Conservation (phyloP, 2,113 vertebrate species). For the Prionailurus bengalensis region DNA sequence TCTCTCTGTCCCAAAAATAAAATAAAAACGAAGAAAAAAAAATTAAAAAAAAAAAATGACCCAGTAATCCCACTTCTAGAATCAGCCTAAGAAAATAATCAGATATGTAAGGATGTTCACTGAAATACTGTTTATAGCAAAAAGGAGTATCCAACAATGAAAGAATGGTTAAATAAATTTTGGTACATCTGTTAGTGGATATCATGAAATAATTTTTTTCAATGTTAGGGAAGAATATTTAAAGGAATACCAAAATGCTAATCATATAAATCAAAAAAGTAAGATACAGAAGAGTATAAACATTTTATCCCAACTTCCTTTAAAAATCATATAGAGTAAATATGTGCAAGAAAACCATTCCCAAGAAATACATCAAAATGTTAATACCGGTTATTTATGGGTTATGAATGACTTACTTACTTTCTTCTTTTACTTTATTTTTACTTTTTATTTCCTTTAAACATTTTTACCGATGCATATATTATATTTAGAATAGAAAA, state of each 20-base stretch:
- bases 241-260: constrained; percentile 19
- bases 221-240: constrained; percentile 27
- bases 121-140: constrained; percentile 27
- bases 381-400: constrained; percentile 44
- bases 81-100: constrained; percentile 25
- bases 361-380: constrained; percentile 34
- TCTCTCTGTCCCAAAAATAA: too few relatives aligned
- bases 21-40: too few relatives aligned
- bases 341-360: background rate
- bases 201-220: background rate
- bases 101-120: background rate
- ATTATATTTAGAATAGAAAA: constrained; percentile 72
- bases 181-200: background rate
- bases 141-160: background rate
- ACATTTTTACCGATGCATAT: constrained; percentile 41
- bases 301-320: constrained; percentile 37
- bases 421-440: constrained; percentile 55
- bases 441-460: constrained; percentile 66
- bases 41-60: background rate
- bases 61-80: background rate
- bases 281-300: background rate
- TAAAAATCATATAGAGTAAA: constrained; percentile 45
- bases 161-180: constrained; percentile 2
- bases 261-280: constrained; percentile 24
- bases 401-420: constrained; percentile 60